phyloP scores from a whole-genome alignment of 2,888 invertebrate species.

The Drosophila atripex region DNA sequence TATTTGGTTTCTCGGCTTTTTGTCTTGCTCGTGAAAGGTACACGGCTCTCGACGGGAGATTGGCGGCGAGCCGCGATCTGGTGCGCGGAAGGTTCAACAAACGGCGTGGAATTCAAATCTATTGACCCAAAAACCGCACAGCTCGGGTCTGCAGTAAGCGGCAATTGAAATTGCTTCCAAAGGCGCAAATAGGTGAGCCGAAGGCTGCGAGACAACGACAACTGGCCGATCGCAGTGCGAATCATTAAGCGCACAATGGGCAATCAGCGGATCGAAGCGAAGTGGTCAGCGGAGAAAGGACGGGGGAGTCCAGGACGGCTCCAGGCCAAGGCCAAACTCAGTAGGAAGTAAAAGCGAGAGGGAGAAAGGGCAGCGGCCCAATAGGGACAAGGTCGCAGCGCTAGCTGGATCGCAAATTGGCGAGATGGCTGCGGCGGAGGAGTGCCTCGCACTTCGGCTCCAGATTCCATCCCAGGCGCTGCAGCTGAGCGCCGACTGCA shows the following conservation, averaged over 20 bases:
- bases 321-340: constrained; percentile 71
- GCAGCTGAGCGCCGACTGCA: neutral
- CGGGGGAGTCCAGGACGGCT: constrained; percentile 12
- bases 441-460: too few relatives aligned
- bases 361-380: constrained; percentile 16
- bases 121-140: constrained; percentile 70
- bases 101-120: constrained; percentile 71
- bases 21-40: constrained; percentile 61
- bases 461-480: too few relatives aligned
- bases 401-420: constrained; percentile 22
- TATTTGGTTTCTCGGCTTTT: constrained; percentile 19
- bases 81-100: constrained; percentile 64
- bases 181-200: neutral
- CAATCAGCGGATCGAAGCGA: constrained; percentile 19
- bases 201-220: neutral
- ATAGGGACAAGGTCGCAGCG: constrained; percentile 29
- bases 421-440: neutral
- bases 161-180: constrained; percentile 16
- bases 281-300: constrained; percentile 11
- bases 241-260: constrained; percentile 70
- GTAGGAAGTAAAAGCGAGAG: constrained; percentile 60
- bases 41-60: constrained; percentile 39
- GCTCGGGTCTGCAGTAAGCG: constrained; percentile 33
- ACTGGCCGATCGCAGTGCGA: constrained; percentile 39
- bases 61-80: constrained; percentile 38